Conservation (phyloP, 1,140 invertebrate species). For the Cotesia chilonis region DNA sequence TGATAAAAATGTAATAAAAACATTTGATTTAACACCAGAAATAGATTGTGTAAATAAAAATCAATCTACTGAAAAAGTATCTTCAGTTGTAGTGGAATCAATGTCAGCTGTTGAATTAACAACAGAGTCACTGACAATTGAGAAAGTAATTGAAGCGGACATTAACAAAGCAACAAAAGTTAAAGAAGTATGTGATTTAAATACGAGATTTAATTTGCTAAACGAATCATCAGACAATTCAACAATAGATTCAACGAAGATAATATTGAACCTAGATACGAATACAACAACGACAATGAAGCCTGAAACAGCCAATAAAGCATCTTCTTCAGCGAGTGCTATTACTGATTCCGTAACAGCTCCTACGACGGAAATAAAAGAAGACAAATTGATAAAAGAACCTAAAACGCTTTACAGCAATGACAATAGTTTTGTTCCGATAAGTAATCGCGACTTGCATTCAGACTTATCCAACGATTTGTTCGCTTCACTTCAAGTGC, state of each 20-base stretch:
- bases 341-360: conserved; percentile 24
- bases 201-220: conserved; percentile 51
- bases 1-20: too few species aligned
- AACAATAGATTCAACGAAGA: conserved; percentile 54
- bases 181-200: conserved; percentile 49
- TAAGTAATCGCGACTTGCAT: conserved; percentile 68
- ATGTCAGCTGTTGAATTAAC: background rate
- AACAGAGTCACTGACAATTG: background rate
- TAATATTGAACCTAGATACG: conserved; percentile 62
- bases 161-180: conserved; percentile 43
- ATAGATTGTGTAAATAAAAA: too few species aligned
- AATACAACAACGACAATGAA: conserved; percentile 63
- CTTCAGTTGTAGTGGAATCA: too few species aligned
- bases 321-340: conserved; percentile 6
- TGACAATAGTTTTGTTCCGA: conserved; percentile 62
- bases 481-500: conserved; percentile 74
- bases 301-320: conserved; percentile 41
- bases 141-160: conserved; percentile 12
- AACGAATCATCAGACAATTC: conserved; percentile 44
- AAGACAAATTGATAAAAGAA: background rate
- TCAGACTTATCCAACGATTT: conserved; percentile 78
- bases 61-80: background rate
- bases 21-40: too few species aligned
- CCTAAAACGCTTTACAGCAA: background rate
- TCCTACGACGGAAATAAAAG: conserved; percentile 12